A percentile compares a stretch with the other conserved stretches of the same genome.
Evolutionary conservation across 1,140 invertebrate species (phyloP).

Genomic region (Ditylenchus dipsaci): DNA sequence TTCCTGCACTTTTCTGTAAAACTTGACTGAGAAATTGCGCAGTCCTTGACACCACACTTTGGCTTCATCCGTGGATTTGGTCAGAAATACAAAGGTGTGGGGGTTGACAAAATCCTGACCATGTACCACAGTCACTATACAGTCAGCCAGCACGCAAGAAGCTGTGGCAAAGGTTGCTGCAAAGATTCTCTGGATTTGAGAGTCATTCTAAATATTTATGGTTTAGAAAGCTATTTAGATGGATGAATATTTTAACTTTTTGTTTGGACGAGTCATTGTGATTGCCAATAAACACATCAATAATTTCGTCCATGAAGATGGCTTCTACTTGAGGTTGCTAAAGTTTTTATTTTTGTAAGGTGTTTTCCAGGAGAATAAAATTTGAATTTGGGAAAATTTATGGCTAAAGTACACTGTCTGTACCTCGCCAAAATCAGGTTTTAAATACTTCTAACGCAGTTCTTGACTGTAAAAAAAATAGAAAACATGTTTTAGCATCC

Average conservation of each 20-base stretch:
- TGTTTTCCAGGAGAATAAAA: too few species aligned
- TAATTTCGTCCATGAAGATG: constrained; percentile 40
- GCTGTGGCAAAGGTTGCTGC: constrained; percentile 13
- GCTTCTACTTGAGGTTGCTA: constrained; percentile 13
- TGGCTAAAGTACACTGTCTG: too few species aligned
- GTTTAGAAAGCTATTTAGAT: too few species aligned
- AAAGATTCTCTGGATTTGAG: constrained; percentile 24
- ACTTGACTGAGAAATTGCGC: constrained; percentile 17
- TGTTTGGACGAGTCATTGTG: constrained; percentile 11
- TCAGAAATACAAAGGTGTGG: constrained; percentile 34
- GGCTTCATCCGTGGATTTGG: constrained; percentile 33
- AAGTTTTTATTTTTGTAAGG: not conserved
- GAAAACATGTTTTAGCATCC: too few species aligned
- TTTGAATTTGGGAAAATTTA: constrained; percentile 2
- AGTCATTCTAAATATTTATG: constrained; percentile 18
- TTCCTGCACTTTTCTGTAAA: constrained; percentile 34
- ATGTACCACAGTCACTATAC: constrained; percentile 32
- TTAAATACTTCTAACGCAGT: too few species aligned
- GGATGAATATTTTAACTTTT: too few species aligned
- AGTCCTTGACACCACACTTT: constrained; percentile 23
- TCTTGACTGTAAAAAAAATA: too few species aligned
- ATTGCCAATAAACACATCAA: constrained; percentile 40
- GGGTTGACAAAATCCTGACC: constrained; percentile 41
- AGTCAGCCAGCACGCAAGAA: constrained; percentile 14
- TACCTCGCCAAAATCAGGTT: too few species aligned